Base-by-base conservation (phyloP, 2,797 vertebrate genomes). In the Alfaro cultratus region DNA sequence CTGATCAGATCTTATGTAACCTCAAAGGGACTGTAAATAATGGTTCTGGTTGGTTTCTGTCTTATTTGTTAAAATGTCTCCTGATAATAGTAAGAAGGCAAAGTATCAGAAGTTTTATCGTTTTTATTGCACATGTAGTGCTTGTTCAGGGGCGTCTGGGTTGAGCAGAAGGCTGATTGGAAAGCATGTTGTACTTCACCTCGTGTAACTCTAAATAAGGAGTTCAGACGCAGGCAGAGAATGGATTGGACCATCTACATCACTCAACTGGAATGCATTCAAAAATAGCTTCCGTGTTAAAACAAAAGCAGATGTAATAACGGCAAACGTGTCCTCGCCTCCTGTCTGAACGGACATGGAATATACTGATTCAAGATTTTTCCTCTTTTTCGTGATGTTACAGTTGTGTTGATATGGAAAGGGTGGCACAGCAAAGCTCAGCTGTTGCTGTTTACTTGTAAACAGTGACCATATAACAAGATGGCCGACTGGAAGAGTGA, bases 221-320 rank as follows among this genome's bases (percentile, higher is more conserved):
- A 94, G 91, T 89, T 93, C 86, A 90, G 85, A 92, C 80, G 82
- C 89, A 92, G 94, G 89, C 90, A 64, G 86, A 70, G 91, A 88
- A 93, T 93, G 87, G 87, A 95, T 94, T 91, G 86, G 89, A 93
- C 90, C 83, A 67, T 87, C 89, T 90, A 91, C 95, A 95, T 96
- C 95, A 96, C 91, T 92, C 87, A 84, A 86, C 89, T 94, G 95
- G 96, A 96, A 96, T 96, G 96, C 93, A 95, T 92, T 95, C 95
- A 94, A 92, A 96, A 96, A 96, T 96, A 96, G 95, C 94, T 94
- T 95, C 94, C 76, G 76, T 93, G 94, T 94, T 95, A 92, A 95
- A 96, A 94, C 93, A 93, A 94, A 94, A 93, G 93, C 90, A 92
- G 89, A 93, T 94, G 90, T 91, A 93, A 88, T 88, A 87, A 86